Evolutionary conservation across 2,113 vertebrate genomes (phyloP).

Genomic region (Scartelaos histophorus): DNA sequence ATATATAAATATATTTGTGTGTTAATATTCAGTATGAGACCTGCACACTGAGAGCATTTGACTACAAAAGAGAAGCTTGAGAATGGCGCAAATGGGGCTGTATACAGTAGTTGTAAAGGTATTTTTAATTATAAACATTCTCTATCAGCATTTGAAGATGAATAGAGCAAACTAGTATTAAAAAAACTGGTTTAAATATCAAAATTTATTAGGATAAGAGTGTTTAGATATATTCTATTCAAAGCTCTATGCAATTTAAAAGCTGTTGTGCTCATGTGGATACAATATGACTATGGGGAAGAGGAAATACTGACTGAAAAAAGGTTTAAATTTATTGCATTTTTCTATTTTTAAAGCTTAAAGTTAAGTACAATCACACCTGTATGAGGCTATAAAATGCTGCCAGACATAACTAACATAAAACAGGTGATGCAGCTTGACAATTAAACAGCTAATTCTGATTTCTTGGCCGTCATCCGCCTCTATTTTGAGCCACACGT

Average conservation of each 20-base stretch:
- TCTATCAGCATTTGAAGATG: not conserved
- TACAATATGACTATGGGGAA: too few relatives aligned
- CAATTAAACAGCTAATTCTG: not conserved
- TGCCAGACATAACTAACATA: not conserved
- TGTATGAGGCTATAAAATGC: not conserved
- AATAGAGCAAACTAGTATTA: not conserved
- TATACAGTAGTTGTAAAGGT: not conserved
- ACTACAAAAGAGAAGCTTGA: slow-evolving; percentile 1
- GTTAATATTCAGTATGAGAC: slow-evolving; percentile 75
- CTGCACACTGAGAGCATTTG: slow-evolving; percentile 65
- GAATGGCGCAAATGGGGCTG: not conserved
- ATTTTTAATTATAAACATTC: not conserved
- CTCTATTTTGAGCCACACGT: too few relatives aligned
- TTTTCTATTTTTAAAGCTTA: too few relatives aligned
- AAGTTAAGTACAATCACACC: too few relatives aligned
- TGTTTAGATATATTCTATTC: not conserved
- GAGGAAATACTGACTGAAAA: too few relatives aligned
- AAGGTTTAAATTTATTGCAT: too few relatives aligned
- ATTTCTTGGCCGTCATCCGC: not conserved
- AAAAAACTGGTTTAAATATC: not conserved
- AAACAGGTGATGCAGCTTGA: not conserved
- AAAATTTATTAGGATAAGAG: not conserved
- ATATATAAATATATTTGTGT: slow-evolving; percentile 77
- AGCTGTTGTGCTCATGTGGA: not conserved
- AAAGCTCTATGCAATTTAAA: not conserved